Base-by-base conservation (phyloP, 1,140 invertebrate genomes). In the Nomia melanderi region DNA sequence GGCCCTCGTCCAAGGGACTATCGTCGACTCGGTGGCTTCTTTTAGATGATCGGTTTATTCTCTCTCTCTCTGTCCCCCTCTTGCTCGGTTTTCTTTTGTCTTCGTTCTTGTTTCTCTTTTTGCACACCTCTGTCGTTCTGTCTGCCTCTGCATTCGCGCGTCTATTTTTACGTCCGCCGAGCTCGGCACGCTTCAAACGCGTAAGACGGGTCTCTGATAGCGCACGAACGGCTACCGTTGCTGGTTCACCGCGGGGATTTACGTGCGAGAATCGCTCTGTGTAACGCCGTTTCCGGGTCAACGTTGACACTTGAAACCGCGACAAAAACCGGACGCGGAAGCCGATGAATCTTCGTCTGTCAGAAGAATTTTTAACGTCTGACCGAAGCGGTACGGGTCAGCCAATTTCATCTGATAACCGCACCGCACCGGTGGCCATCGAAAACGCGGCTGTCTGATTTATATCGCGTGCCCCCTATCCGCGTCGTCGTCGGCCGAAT, bases 1-100 rank as follows among this genome's bases (percentile, higher is more conserved):
- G 72, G 72, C 72, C 44, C 72, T 74, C 63, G 72, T 74, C 71
- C 71, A 31, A 41, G 31, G n/a, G 71, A 65, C 60, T 31, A 65
- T 53, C 59, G 31, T 23, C 65, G 36, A 81, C 71, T 65, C 72
- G 63, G 36, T 39, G 53, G 44, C 29, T 31, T 53, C 44, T 0
- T 31, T 1, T 36, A 27, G 11, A 4, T 20, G 57, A 59, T 65
- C n/a, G 25, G 36, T 31, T 36, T 53, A 17, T 63, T 27, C 53
- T 8, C 8, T 7, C 27, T 60, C 27, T 29, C n/a, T 20, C 1
- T 47, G 20, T 59, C 5, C 70, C n/a, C 64, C 20, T 74, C 57
- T 59, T 20, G 41, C 53, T 41, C 23, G 53, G n/a, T 39, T 4
- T 25, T 9, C 27, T 17, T 47, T 6, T 25, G 29, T 27, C 39